These are phyloP conservation scores for Threskiornis aethiopicus DNA, from an alignment of 2,797 vertebrate species.

Conservation along the genomic window DNA sequence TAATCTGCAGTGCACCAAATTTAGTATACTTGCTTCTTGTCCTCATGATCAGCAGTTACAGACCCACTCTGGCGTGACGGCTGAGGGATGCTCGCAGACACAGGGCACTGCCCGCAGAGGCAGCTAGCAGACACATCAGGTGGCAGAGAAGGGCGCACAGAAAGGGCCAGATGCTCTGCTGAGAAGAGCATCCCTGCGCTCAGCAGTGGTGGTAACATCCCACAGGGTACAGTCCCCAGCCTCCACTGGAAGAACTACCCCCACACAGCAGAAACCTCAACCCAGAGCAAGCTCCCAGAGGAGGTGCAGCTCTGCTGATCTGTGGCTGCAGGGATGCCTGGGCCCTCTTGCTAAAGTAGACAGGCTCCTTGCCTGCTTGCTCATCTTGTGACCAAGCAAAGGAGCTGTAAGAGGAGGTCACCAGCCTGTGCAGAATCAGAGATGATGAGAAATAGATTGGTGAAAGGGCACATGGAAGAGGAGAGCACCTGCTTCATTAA, in stretches of 20 bases:
- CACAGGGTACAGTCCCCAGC: not conserved
- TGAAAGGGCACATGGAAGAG: accelerated
- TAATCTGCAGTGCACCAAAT: not conserved
- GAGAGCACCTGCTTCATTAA: not conserved
- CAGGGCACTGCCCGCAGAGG: not conserved
- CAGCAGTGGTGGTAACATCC: not conserved
- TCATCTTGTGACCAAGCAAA: not conserved
- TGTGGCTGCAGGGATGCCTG: not conserved
- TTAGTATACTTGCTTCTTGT: not conserved
- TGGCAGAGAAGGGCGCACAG: not conserved
- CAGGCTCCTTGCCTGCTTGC: not conserved
- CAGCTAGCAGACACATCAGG: not conserved
- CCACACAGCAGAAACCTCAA: not conserved
- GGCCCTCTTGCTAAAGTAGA: not conserved
- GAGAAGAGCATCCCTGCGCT: not conserved
- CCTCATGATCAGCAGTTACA: not conserved
- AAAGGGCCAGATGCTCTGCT: not conserved
- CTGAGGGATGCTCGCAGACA: not conserved
- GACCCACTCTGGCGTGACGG: not conserved
- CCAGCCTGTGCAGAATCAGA: not conserved
- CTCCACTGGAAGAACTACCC: not conserved
- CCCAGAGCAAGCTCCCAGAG: accelerated
- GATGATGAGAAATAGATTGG: not conserved
- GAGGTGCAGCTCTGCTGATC: not conserved
- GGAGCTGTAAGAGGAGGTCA: not conserved